Conservation (phyloP, 2,888 invertebrate genomes). For the Mantis religiosa region DNA sequence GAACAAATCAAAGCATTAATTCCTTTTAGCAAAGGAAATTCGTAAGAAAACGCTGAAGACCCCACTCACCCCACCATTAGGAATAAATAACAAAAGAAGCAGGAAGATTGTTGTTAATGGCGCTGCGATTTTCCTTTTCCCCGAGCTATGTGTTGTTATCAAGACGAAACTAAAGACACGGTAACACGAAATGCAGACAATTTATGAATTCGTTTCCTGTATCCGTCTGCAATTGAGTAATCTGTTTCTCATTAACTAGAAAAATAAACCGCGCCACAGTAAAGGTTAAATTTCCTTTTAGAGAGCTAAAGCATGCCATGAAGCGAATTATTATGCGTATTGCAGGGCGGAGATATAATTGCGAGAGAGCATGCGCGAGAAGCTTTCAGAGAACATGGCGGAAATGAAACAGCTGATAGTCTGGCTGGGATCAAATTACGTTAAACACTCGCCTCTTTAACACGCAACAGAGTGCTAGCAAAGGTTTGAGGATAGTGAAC, state of each 20-base stretch:
- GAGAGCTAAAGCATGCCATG: neutral
- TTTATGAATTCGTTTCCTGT: neutral
- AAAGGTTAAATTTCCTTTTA: neutral
- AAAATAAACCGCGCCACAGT: neutral
- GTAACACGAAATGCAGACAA: neutral
- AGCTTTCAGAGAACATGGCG: neutral
- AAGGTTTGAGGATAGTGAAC: no score
- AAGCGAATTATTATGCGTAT: neutral
- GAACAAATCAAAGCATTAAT: neutral
- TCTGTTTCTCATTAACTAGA: neutral
- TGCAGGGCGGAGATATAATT: neutral
- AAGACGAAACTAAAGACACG: neutral
- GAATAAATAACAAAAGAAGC: neutral
- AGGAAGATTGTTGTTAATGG: neutral
- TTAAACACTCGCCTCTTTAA: no score
- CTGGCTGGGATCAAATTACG: no score
- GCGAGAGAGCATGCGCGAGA: neutral
- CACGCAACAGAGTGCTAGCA: no score
- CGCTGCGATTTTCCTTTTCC: neutral
- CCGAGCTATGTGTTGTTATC: neutral
- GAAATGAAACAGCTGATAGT: neutral
- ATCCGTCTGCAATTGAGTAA: neutral
- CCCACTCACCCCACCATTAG: neutral
- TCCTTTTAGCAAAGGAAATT: neutral
- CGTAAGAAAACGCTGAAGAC: neutral